Evolutionary conservation across 2,888 invertebrate species (phyloP).

Genomic region (Margaritifera margaritifera): DNA sequence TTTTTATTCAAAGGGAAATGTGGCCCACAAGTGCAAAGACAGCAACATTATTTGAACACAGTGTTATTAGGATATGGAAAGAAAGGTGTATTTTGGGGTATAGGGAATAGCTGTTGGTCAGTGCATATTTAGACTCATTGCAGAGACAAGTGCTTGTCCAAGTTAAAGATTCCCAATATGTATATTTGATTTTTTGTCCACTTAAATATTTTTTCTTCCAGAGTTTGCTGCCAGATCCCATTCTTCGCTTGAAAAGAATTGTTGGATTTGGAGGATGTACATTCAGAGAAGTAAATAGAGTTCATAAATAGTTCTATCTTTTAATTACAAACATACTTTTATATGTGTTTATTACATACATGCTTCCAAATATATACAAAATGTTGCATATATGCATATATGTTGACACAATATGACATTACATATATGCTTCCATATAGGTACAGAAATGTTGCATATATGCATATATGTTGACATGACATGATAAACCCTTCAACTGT

Average conservation of each 20-base stretch:
- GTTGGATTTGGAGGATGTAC: conserved; percentile 70
- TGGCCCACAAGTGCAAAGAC: no score
- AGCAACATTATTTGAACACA: no score
- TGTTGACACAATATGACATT: background rate
- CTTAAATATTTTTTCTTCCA: conserved; percentile 30
- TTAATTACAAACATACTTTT: background rate
- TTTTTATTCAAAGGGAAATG: no score
- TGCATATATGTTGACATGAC: no score
- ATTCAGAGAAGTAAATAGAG: conserved; percentile 62
- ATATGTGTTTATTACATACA: background rate
- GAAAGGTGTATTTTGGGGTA: background rate
- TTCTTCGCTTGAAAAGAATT: conserved; percentile 66
- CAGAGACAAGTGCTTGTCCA: no score
- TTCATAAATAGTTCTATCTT: no score
- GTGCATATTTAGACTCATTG: background rate
- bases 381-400: background rate
- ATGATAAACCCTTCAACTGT: no score
- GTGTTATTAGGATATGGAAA: no score
- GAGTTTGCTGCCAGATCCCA: conserved; percentile 70
- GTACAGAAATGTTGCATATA: no score
- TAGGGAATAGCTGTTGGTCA: background rate
- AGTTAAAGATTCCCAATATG: background rate
- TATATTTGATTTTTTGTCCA: background rate
- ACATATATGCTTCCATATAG: background rate
- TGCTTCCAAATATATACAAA: background rate